Evolutionary conservation across 92 coral and sea anemone species (phyloP).

Genomic region (Heliopora coerulea): DNA sequence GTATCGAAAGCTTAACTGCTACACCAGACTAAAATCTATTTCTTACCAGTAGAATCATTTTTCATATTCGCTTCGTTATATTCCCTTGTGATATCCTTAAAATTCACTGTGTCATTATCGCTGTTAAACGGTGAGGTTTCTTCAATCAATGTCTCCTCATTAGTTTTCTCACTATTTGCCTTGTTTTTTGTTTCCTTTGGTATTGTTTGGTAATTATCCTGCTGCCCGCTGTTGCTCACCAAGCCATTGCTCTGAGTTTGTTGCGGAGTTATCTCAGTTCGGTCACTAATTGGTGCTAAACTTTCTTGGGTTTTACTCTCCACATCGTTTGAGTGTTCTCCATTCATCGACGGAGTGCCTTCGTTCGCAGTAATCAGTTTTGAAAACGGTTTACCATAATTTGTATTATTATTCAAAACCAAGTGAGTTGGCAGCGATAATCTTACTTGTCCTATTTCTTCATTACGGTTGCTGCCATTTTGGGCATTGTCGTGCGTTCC

Average conservation of each 20-base stretch:
- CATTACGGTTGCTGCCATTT: background rate
- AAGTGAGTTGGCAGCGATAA: slow-evolving; percentile 33
- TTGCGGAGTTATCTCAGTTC: background rate
- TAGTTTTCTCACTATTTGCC: background rate
- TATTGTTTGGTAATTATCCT: background rate
- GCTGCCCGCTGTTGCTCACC: background rate
- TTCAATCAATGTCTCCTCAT: background rate
- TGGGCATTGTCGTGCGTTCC: background rate
- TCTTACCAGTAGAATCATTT: slow-evolving; percentile 19
- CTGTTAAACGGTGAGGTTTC: background rate
- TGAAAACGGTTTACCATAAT: slow-evolving; percentile 17
- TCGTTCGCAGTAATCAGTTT: slow-evolving; percentile 33
- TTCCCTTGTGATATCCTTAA: background rate
- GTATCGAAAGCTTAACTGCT: no score
- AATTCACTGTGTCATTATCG: background rate
- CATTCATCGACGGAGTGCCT: background rate
- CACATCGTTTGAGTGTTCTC: slow-evolving; percentile 14
- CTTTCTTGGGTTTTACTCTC: slow-evolving; percentile 22
- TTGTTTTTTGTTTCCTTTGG: background rate
- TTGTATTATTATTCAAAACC: slow-evolving; percentile 1
- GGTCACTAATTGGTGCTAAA: slow-evolving; percentile 28
- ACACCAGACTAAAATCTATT: background rate
- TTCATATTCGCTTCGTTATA: background rate
- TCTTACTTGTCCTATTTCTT: slow-evolving; percentile 4
- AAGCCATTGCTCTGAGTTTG: background rate